Conservation (phyloP, 2,113 vertebrate species). For the Bubalus kerabau region DNA sequence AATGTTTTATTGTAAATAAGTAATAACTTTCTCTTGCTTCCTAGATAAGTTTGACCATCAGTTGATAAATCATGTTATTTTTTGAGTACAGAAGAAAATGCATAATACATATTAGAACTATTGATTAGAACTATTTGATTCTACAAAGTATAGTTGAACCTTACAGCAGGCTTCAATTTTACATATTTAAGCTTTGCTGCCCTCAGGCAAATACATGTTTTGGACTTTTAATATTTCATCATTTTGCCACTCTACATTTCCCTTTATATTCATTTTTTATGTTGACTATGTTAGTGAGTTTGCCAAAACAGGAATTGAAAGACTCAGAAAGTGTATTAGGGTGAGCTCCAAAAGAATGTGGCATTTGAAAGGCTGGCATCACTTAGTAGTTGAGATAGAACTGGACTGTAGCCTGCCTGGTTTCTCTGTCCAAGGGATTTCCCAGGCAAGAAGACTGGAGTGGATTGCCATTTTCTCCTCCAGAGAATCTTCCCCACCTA, state of each 20-base stretch:
- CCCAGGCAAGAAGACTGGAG: background rate
- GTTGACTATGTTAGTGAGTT: background rate
- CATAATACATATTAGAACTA: background rate
- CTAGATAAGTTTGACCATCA: background rate
- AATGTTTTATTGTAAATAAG: background rate
- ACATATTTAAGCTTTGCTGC: background rate
- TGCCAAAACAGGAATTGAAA: background rate
- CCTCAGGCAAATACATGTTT: background rate
- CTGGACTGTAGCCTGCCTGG: background rate
- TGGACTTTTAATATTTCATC: slow-evolving; percentile 53
- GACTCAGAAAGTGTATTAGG: background rate
- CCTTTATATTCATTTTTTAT: slow-evolving; percentile 1
- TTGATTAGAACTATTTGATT: background rate
- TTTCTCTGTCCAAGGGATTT: background rate
- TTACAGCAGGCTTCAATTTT: background rate
- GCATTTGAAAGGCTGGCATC: background rate
- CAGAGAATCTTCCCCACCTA: background rate
- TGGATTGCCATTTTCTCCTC: background rate
- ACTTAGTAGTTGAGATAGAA: background rate
- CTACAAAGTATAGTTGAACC: background rate
- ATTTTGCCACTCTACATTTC: background rate
- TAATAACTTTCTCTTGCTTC: background rate
- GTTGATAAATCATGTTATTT: background rate
- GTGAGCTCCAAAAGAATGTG: background rate
- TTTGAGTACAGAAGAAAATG: background rate